These are phyloP conservation scores for Nesometra sesokonis DNA, from an alignment of 35 echinoderm and acorn worm genomes.

Conservation along the genomic window DNA sequence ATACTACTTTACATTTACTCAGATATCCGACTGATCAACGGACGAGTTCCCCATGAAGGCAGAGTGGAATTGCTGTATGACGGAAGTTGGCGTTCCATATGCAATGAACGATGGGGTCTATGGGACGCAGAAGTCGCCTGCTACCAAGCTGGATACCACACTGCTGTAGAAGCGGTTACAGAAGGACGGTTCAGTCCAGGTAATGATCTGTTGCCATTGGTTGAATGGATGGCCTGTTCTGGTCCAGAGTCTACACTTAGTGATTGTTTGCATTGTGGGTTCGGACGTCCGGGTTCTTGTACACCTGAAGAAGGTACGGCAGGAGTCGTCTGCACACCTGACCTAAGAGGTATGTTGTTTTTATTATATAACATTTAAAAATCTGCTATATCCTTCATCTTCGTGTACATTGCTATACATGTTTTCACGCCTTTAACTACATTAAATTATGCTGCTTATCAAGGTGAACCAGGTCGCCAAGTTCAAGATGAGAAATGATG, in stretches of 20 bases:
- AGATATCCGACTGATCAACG: background rate
- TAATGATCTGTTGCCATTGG: background rate
- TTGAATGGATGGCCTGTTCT: background rate
- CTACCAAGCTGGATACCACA: background rate
- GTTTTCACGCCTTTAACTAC: no score
- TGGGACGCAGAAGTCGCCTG: background rate
- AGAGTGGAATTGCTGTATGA: background rate
- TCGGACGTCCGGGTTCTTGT: background rate
- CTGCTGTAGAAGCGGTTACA: background rate
- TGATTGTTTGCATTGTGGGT: background rate
- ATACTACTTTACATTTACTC: background rate
- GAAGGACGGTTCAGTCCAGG: background rate
- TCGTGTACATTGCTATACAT: no score
- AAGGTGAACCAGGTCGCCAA: no score
- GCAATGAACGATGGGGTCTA: background rate
- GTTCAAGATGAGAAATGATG: no score
- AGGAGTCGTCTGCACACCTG: no score
- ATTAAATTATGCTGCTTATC: no score
- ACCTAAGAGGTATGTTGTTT: no score
- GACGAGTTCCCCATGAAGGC: background rate
- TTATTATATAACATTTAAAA: no score
- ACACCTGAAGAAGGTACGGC: no score
- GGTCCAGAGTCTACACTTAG: background rate
- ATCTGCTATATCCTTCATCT: no score
- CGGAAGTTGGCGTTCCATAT: background rate